phyloP scores from a whole-genome alignment of 2,888 invertebrate genomes.

The Luperina nickerlii region DNA sequence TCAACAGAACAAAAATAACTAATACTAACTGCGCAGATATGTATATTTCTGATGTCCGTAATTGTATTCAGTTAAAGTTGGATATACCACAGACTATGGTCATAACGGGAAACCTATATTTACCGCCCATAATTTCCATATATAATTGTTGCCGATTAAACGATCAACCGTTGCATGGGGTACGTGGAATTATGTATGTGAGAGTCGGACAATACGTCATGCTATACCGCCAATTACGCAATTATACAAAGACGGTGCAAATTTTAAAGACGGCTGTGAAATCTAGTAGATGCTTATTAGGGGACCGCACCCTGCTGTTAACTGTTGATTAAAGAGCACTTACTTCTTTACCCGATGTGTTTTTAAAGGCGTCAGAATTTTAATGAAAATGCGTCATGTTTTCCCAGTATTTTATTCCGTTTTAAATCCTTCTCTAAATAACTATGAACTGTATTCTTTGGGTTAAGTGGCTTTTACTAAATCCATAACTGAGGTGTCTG shows the following conservation, averaged over 20 bases:
- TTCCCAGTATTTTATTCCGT: not conserved
- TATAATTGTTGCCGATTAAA: constrained; percentile 63
- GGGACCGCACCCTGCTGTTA: constrained; percentile 71
- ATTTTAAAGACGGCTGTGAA: constrained; percentile 65
- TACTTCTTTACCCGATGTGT: constrained; percentile 51
- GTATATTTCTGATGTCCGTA: constrained; percentile 15
- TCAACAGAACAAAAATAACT: not conserved
- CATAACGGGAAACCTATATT: constrained; percentile 53
- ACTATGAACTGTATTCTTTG: not conserved
- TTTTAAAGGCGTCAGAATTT: constrained; percentile 46
- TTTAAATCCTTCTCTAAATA: not conserved
- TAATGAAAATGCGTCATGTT: constrained; percentile 31
- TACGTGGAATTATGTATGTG: constrained; percentile 58
- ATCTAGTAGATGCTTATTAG: constrained; percentile 62
- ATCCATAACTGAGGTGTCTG: not conserved
- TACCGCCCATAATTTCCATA: constrained; percentile 59
- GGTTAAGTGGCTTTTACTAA: not conserved
- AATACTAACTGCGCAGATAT: not conserved
- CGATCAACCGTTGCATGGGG: constrained; percentile 59
- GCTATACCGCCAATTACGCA: constrained; percentile 71
- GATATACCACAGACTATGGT: constrained; percentile 25
- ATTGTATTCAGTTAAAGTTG: constrained; percentile 13
- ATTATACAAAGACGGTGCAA: constrained; percentile 71
- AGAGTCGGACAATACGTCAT: constrained; percentile 62
- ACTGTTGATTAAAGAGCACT: constrained; percentile 66